Percentiles rank a stretch among this genome's conserved stretches.
Evolutionary conservation across 2,113 vertebrate species (phyloP).

Genomic region (Silurus meridionalis): DNA sequence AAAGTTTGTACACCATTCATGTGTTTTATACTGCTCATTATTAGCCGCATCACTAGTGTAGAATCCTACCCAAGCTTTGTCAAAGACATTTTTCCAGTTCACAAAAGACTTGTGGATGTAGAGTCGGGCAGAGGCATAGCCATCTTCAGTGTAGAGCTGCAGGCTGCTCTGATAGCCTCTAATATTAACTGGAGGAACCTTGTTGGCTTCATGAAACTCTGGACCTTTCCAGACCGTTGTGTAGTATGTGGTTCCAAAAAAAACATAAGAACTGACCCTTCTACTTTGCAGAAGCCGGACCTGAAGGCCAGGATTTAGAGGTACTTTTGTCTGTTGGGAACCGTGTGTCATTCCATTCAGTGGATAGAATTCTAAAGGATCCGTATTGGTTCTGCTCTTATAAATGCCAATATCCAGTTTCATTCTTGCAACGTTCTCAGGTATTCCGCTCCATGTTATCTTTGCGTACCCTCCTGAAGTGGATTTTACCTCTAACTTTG

Average conservation of each 20-base stretch:
- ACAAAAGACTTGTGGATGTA: conserved; percentile 38
- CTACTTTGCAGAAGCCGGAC: neutral
- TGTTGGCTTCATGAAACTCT: conserved; percentile 20
- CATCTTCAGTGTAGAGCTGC: conserved; percentile 23
- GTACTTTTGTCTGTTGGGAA: neutral
- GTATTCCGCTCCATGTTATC: conserved; percentile 30
- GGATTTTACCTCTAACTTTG: conserved; percentile 19
- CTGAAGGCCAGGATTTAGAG: conserved; percentile 33
- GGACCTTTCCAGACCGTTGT: conserved; percentile 17
- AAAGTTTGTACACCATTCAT: neutral
- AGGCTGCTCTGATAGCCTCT: conserved; percentile 6
- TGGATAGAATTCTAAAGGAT: neutral
- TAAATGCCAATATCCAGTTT: conserved; percentile 14
- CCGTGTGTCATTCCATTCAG: conserved; percentile 15
- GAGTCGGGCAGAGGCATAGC: conserved; percentile 36
- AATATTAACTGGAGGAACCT: neutral
- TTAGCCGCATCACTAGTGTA: neutral
- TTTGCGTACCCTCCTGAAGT: conserved; percentile 23
- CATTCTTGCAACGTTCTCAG: neutral
- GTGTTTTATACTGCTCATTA: neutral
- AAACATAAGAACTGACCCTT: neutral
- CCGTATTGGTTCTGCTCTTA: neutral
- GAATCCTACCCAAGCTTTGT: conserved; percentile 37
- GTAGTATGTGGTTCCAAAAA: neutral
- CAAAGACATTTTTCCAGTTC: conserved; percentile 4